A percentile compares a stretch with the other conserved stretches of the same genome.
Evolutionary conservation across 37 sponge, comb jelly and placozoan genomes (phyloP).

Genomic region (Petrosia ficiformis): DNA sequence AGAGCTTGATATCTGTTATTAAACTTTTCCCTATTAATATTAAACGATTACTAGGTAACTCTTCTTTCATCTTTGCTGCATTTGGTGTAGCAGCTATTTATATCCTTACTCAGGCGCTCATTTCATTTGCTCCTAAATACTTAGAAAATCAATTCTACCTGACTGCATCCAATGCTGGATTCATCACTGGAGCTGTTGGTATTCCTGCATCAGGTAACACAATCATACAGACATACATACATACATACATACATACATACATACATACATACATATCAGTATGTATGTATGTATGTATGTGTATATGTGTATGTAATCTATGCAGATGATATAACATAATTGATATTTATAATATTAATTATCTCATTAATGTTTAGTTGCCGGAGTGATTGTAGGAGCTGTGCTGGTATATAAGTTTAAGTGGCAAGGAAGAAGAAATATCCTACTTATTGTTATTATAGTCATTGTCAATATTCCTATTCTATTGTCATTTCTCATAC

Average conservation of each 20-base stretch:
- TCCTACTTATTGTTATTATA: slow-evolving; percentile 21
- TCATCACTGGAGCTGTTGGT: slow-evolving; percentile 29
- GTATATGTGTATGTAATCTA: too few species aligned
- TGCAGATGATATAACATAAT: neutral
- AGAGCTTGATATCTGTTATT: neutral
- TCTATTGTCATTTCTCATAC: slow-evolving; percentile 22
- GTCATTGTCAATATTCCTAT: slow-evolving; percentile 12
- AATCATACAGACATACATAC: too few species aligned
- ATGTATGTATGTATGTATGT: too few species aligned
- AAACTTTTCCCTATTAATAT: slow-evolving; percentile 43
- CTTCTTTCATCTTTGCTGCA: slow-evolving; percentile 27
- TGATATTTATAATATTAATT: neutral
- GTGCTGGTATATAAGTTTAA: slow-evolving; percentile 9
- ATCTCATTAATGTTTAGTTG: neutral
- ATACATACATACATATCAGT: too few species aligned
- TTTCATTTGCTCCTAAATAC: slow-evolving; percentile 51
- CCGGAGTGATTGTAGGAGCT: slow-evolving; percentile 7
- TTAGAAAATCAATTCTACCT: slow-evolving; percentile 40
- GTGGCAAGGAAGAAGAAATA: slow-evolving; percentile 15
- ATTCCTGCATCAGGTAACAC: neutral
- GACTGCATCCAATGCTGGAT: slow-evolving; percentile 23
- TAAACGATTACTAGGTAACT: slow-evolving; percentile 1
- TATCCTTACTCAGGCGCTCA: slow-evolving; percentile 21
- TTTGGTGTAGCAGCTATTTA: neutral
- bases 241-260: too few species aligned